Evolutionary conservation across 2,113 vertebrate genomes (phyloP).

Genomic region (Tonatia bakeri): DNA sequence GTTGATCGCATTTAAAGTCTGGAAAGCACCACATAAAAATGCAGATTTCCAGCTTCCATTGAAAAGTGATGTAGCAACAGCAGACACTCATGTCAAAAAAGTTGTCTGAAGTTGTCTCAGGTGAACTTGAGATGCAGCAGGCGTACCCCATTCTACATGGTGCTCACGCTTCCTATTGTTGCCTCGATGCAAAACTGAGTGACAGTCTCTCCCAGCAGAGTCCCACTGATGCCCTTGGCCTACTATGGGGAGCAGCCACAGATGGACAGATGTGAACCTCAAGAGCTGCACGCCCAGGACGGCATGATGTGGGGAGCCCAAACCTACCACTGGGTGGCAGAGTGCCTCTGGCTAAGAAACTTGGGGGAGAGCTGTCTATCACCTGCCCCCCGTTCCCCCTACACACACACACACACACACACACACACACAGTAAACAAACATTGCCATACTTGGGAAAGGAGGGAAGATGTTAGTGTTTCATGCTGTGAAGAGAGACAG

Average conservation of each 20-base stretch:
- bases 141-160: not conserved
- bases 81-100: not conserved
- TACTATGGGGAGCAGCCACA: not conserved
- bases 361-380: not conserved
- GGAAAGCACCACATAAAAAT: not conserved
- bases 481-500: not conserved
- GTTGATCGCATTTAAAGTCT: not conserved
- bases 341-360: not conserved
- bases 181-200: not conserved
- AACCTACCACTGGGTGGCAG: not conserved
- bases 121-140: no score
- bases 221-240: not conserved
- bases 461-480: not conserved
- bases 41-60: not conserved
- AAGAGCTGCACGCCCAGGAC: not conserved
- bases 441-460: no score
- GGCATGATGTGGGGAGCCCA: not conserved
- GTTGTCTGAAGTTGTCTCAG: not conserved
- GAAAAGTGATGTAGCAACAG: not conserved
- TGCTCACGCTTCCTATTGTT: not conserved
- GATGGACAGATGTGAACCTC: rapidly evolving
- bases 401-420: no score
- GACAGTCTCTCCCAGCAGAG: not conserved
- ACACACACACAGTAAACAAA: not conserved
- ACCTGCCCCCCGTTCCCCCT: no score